Evolutionary conservation across 2,888 invertebrate genomes (phyloP).

Genomic region (Xylophagus ater): DNA sequence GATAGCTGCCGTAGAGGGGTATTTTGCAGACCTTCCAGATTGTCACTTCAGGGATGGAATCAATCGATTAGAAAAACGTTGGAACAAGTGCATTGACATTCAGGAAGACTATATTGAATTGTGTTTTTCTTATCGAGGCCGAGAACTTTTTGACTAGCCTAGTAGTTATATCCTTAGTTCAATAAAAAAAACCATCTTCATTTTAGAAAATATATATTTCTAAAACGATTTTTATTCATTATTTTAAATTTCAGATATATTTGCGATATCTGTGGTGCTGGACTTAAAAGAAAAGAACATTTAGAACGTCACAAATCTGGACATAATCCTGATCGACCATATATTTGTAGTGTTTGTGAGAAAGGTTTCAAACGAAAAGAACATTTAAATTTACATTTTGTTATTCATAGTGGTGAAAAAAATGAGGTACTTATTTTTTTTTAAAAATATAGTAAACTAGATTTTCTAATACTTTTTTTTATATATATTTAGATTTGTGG

Average conservation of each 20-base stretch:
- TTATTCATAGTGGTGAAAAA: slow-evolving; percentile 75
- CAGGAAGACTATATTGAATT: no score
- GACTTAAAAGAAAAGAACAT: slow-evolving; percentile 67
- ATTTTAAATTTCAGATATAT: slow-evolving; percentile 41
- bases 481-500: slow-evolving; percentile 24
- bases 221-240: neutral
- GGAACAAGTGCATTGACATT: no score
- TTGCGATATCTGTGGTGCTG: slow-evolving; percentile 66
- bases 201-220: neutral
- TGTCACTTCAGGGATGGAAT: no score
- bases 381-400: slow-evolving; percentile 70
- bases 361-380: slow-evolving; percentile 74
- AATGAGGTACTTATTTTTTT: slow-evolving; percentile 47
- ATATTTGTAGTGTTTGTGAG: slow-evolving; percentile 64
- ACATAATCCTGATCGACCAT: slow-evolving; percentile 70
- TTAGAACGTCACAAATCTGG: slow-evolving; percentile 67
- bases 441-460: neutral
- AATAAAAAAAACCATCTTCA: no score
- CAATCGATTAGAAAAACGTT: no score
- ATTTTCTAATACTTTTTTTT: neutral
- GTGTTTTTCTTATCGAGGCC: no score
- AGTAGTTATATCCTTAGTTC: no score
- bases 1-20: no score
- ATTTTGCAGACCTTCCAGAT: no score
- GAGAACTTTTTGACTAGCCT: no score